Base-by-base conservation (phyloP, 1,140 invertebrate genomes). In the Oreohelix idahoensis region DNA sequence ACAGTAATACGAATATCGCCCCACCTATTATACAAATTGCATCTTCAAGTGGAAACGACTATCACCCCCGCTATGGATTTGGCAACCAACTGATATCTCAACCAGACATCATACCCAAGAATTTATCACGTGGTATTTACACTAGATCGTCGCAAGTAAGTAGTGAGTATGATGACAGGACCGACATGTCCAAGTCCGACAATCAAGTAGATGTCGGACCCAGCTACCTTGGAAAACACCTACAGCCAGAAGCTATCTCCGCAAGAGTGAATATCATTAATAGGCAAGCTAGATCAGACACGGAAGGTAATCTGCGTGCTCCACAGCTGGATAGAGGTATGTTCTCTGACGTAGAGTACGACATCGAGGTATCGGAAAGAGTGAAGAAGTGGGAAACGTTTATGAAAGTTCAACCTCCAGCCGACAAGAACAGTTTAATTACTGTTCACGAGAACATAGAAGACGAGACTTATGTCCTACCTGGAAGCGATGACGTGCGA, bases 271-370 rank as follows among this genome's bases (percentile, higher is more conserved):
- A 70, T 26, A 39, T 69, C 77, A 79, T 81, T 63, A 51, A 76
- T 58, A 38, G 71, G 73, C 78, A 77, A 45, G 69, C 81, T 35
- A 53, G 39, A 69, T 26, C 79, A 36, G 66, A 53, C 58, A n/a
- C 70, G 32, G 74, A 45, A 20, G 71, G 75, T 36, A 78, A 69
- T 71, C 39, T 84, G 53, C 73, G 74, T 20, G 42, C 86, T n/a
- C 86, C 85, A 26, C 23, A 26, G 2, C 23, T 80, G 29, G 87
- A 89, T 71, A 77, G 84, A n/a, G 90, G 90, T 51, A 91, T 91
- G 90, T 91, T 91, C 81, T 91, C 90, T 15, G 90, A 91, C 86
- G 89, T 90, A 53, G 90, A 91, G 39, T 91, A 91, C 79, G 86
- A 91, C 75, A 91, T 91, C 36, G 90, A 90, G 82, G 89, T 91